phyloP scores from a whole-genome alignment of 1,140 invertebrate species.

The Cryptotermes secundus region DNA sequence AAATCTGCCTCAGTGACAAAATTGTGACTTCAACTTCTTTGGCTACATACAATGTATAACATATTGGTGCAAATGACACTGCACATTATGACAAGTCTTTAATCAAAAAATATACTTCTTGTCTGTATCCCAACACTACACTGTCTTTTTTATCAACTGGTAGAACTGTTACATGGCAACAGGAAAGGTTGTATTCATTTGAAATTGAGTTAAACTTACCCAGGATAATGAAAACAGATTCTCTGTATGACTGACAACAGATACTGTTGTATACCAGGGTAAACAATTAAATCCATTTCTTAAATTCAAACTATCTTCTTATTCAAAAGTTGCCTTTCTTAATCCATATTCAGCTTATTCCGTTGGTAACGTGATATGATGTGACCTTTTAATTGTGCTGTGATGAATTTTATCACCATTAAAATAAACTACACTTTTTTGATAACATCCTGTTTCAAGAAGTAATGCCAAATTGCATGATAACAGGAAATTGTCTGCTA shows the following conservation, averaged over 20 bases:
- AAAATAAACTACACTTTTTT: neutral
- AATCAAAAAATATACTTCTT: constrained; percentile 11
- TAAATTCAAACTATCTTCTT: neutral
- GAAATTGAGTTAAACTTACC: neutral
- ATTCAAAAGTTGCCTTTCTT: neutral
- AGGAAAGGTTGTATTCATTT: neutral
- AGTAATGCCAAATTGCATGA: neutral
- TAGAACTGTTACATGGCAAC: neutral
- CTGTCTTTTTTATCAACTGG: neutral
- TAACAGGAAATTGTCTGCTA: neutral
- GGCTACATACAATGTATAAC: neutral
- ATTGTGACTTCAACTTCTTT: constrained; percentile 10
- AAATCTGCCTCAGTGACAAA: constrained; percentile 12
- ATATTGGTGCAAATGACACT: no score
- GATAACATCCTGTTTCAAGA: neutral
- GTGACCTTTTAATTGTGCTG: neutral
- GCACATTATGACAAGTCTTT: neutral
- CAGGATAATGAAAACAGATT: neutral
- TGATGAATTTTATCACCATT: neutral
- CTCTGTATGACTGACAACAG: neutral
- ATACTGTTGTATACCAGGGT: neutral
- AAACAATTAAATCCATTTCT: neutral
- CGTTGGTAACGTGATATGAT: neutral
- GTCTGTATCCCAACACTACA: neutral
- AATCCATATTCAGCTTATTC: neutral